Evolutionary conservation across 2,797 vertebrate genomes (phyloP).

Genomic region (Parambassis ranga): DNA sequence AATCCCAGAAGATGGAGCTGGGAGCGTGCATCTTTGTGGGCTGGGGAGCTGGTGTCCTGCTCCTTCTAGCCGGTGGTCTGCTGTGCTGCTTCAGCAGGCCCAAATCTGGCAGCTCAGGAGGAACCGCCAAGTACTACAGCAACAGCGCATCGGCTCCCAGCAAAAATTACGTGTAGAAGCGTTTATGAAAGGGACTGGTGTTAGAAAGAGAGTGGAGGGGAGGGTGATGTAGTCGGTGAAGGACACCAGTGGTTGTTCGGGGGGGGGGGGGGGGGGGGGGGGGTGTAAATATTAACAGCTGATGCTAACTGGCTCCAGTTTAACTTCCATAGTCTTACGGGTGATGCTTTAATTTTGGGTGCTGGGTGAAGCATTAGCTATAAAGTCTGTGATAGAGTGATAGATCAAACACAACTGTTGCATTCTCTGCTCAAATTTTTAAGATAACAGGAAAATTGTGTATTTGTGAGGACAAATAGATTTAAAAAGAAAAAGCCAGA

Average conservation of each 20-base stretch:
- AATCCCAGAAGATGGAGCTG: slow-evolving; percentile 60
- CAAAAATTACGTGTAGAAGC: slow-evolving; percentile 77
- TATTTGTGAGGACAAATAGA: not conserved
- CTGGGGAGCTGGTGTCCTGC: slow-evolving; percentile 73
- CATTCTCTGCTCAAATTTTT: not conserved
- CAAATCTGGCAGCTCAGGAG: slow-evolving; percentile 4
- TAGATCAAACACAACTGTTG: not conserved
- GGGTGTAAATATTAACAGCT: slow-evolving; percentile 55
- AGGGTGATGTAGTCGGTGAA: not conserved
- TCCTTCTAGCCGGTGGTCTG: slow-evolving; percentile 75
- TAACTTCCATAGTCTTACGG: not conserved
- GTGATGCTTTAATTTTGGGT: not conserved
- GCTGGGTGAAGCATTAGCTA: slow-evolving; percentile 8
- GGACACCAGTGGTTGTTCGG: not conserved
- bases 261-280: not conserved
- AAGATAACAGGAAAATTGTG: not conserved
- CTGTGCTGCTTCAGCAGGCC: slow-evolving; percentile 80
- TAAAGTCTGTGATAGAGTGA: not conserved
- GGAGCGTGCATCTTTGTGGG: slow-evolving; percentile 80
- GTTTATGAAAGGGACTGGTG: not conserved
- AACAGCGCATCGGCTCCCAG: slow-evolving; percentile 60
- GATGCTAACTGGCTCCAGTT: not conserved
- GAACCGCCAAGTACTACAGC: slow-evolving; percentile 72
- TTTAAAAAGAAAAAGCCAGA: not conserved
- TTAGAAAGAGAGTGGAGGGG: not conserved